Evolutionary conservation across 2,113 vertebrate genomes (phyloP).

Genomic region (Pelecanus crispus): DNA sequence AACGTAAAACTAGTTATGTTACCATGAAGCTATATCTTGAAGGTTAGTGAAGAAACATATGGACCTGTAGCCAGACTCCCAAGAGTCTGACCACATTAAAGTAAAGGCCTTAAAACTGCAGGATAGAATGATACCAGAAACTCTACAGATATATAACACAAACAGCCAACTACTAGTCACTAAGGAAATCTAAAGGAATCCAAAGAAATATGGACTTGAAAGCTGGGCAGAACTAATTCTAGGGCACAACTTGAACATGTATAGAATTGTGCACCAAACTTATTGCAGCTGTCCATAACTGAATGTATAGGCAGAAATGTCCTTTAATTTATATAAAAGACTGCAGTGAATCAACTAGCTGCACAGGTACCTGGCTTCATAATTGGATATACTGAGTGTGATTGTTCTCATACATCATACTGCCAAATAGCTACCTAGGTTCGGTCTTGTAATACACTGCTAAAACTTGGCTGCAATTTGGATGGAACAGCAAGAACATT

Average conservation of each 20-base stretch:
- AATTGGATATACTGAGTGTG: background rate
- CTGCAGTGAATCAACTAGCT: background rate
- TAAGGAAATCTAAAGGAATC: background rate
- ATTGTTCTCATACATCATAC: background rate
- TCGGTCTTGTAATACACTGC: background rate
- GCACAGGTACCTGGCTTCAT: background rate
- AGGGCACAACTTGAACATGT: background rate
- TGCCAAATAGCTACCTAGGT: background rate
- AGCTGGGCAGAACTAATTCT: background rate
- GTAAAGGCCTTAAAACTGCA: background rate
- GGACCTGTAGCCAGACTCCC: background rate
- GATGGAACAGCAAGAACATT: background rate
- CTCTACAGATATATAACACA: background rate
- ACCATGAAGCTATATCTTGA: background rate
- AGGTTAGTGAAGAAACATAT: background rate
- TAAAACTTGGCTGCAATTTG: background rate
- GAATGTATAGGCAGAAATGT: background rate
- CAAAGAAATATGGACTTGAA: background rate
- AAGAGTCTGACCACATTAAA: background rate
- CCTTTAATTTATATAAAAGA: background rate
- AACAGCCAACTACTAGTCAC: background rate
- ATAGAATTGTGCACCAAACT: background rate
- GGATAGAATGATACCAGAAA: background rate
- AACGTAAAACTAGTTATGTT: background rate
- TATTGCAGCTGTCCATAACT: background rate